A percentile compares a stretch with the other conserved stretches of the same genome.
Conservation (phyloP, 2,888 invertebrate species). For the Sminthurinus aureus region DNA sequence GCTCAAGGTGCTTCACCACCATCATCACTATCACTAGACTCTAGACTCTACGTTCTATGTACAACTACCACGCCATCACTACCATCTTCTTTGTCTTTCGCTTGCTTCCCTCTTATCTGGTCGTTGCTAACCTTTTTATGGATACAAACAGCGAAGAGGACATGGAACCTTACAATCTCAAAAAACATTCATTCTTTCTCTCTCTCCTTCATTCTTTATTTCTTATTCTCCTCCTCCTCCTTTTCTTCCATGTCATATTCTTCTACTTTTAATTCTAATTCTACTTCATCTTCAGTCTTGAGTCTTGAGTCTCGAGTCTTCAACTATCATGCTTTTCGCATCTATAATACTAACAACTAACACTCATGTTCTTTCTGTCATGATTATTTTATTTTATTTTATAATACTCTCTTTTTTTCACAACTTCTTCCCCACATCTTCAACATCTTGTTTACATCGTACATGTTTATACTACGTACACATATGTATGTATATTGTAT, state of each 20-base stretch:
- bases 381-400: constrained; percentile 29
- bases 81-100: constrained; percentile 33
- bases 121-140: constrained; percentile 37
- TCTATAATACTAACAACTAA: background rate
- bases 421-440: constrained; percentile 19
- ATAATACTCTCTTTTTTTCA: background rate
- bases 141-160: constrained; percentile 34
- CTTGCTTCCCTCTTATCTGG: background rate
- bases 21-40: background rate
- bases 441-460: background rate
- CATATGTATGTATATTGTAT: background rate
- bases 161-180: constrained; percentile 30
- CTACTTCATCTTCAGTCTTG: background rate
- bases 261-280: background rate
- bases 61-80: constrained; percentile 19
- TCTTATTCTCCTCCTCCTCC: background rate
- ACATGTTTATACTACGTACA: background rate
- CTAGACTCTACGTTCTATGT: background rate
- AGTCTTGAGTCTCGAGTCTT: no score
- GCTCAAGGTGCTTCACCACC: constrained; percentile 16
- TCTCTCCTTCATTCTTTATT: background rate
- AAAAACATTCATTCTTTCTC: constrained; percentile 7
- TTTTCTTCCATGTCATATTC: no score
- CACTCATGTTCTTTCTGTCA: constrained; percentile 9
- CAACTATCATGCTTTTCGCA: background rate